A percentile compares a stretch with the other conserved stretches of the same genome.
These are phyloP conservation scores for Sarcoramphus papa DNA, from an alignment of 2,797 vertebrate genomes.

Conservation along the genomic window DNA sequence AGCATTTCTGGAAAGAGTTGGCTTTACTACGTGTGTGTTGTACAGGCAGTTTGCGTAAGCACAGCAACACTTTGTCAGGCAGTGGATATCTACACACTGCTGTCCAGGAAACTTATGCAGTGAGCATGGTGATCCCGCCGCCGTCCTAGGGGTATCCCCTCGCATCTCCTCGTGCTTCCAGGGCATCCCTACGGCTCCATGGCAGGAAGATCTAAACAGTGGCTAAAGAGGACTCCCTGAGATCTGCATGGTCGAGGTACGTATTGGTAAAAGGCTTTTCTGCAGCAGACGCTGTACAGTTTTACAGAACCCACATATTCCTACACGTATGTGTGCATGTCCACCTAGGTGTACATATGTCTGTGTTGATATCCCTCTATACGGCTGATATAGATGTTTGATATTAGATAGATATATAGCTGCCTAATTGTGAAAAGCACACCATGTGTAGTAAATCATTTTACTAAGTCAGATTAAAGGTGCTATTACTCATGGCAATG, in stretches of 20 bases:
- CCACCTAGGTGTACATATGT: neutral
- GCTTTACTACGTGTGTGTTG: neutral
- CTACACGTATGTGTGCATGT: neutral
- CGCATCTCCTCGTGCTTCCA: neutral
- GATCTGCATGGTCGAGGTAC: neutral
- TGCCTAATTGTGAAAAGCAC: conserved; percentile 48
- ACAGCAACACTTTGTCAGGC: neutral
- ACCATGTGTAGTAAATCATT: conserved; percentile 69
- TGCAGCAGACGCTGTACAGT: neutral
- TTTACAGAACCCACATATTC: neutral
- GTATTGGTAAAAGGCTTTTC: neutral
- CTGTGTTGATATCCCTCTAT: neutral
- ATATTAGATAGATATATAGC: conserved; percentile 27
- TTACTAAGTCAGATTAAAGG: conserved; percentile 80
- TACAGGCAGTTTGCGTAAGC: neutral
- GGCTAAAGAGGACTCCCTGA: neutral
- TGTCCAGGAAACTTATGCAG: neutral
- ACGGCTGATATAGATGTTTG: neutral
- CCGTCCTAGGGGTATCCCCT: neutral
- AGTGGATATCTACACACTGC: neutral
- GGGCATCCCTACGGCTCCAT: neutral
- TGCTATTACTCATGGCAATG: conserved; percentile 79
- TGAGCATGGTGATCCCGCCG: neutral
- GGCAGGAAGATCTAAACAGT: neutral
- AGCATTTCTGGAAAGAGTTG: neutral